phyloP scores from a whole-genome alignment of 2,113 vertebrate species.

The Xiphophorus maculatus region DNA sequence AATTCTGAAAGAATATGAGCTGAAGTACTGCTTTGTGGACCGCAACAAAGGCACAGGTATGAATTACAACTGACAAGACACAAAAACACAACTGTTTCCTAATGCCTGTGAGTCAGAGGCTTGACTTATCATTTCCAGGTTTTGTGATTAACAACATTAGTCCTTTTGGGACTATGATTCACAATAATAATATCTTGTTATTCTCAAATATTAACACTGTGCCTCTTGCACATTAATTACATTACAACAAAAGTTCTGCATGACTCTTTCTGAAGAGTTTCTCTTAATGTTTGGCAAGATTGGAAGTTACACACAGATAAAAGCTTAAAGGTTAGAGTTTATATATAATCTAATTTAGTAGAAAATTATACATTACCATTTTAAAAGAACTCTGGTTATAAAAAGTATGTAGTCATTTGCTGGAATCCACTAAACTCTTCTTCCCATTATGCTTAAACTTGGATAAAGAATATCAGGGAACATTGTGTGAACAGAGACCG shows the following conservation, averaged over 20 bases:
- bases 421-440: no score
- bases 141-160: not conserved
- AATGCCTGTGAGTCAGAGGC: not conserved
- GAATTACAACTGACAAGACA: slow-evolving; percentile 6
- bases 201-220: not conserved
- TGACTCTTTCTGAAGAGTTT: not conserved
- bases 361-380: not conserved
- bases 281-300: not conserved
- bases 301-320: not conserved
- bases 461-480: no score
- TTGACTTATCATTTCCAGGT: not conserved
- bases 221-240: not conserved
- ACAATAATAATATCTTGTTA: not conserved
- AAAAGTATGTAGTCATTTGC: not conserved
- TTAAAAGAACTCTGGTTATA: not conserved
- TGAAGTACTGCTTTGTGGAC: slow-evolving; percentile 99
- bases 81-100: not conserved
- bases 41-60: slow-evolving; percentile 98
- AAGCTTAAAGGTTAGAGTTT: not conserved
- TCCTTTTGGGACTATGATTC: not conserved
- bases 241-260: not conserved
- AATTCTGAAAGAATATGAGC: slow-evolving; percentile 92
- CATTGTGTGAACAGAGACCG: no score
- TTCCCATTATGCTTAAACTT: no score
- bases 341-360: not conserved